phyloP scores from a whole-genome alignment of 2,888 invertebrate species.

The Empis stercorea region DNA sequence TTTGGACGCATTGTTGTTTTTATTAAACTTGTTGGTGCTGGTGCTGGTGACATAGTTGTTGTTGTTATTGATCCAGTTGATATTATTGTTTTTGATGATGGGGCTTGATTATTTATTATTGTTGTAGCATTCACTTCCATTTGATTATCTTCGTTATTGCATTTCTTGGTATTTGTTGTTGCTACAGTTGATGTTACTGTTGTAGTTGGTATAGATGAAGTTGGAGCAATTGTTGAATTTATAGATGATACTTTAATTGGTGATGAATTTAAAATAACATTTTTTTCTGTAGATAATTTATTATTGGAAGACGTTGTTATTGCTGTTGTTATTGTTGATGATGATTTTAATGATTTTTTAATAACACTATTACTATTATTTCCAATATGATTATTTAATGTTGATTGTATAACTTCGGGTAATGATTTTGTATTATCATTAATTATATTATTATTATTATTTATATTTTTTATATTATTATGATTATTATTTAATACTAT shows the following conservation, averaged over 20 bases:
- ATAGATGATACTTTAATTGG: neutral
- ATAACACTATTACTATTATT: slow-evolving; percentile 6
- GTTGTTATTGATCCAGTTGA: slow-evolving; percentile 19
- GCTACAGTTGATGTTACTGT: slow-evolving; percentile 7
- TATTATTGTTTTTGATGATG: slow-evolving; percentile 20
- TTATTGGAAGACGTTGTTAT: slow-evolving; percentile 11
- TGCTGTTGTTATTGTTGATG: slow-evolving; percentile 11
- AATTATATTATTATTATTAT: neutral
- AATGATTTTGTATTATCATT: neutral
- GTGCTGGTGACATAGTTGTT: slow-evolving; percentile 26
- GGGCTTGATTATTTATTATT: too few species aligned
- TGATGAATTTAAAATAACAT: slow-evolving; percentile 1
- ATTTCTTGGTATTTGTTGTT: slow-evolving; percentile 9
- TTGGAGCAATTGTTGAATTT: neutral
- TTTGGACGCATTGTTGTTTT: slow-evolving; percentile 36
- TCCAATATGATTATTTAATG: slow-evolving; percentile 10
- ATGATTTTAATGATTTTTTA: neutral
- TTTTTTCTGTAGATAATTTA: slow-evolving; percentile 4
- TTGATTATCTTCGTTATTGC: neutral
- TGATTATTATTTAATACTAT: slow-evolving; percentile 43
- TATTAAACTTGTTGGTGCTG: slow-evolving; percentile 30
- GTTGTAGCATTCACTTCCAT: neutral
- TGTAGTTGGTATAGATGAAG: slow-evolving; percentile 11
- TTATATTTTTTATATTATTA: neutral
- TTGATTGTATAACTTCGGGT: slow-evolving; percentile 17